Conservation (phyloP, 92 coral and sea anemone genomes). For the Heliopora coerulea region DNA sequence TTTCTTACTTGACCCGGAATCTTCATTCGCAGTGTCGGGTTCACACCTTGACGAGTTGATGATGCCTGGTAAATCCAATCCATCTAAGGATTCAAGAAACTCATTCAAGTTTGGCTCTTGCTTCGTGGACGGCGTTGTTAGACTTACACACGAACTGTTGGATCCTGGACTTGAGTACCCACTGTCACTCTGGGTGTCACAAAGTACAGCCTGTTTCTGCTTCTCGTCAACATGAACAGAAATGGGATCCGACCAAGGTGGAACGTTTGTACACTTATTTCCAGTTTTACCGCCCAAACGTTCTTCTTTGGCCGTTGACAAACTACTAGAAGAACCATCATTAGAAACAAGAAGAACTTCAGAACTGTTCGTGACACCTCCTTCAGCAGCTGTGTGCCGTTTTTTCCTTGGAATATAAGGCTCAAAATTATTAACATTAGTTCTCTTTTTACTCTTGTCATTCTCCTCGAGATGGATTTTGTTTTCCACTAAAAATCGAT, state of each 20-base stretch:
- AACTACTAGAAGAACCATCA: background rate
- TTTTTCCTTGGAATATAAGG: slow-evolving; percentile 84
- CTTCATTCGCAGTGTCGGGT: background rate
- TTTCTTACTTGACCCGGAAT: background rate
- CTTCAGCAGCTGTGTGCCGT: slow-evolving; percentile 16
- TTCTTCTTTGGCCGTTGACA: background rate
- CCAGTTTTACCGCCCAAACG: background rate
- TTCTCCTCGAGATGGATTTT: background rate
- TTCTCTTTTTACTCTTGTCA: slow-evolving; percentile 12
- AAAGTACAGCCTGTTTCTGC: slow-evolving; percentile 12
- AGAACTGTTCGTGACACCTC: background rate
- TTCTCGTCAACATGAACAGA: slow-evolving; percentile 35
- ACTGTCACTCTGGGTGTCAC: slow-evolving; percentile 78
- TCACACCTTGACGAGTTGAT: background rate
- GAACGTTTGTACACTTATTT: slow-evolving; percentile 4
- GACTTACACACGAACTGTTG: slow-evolving; percentile 77
- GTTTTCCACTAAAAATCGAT: background rate
- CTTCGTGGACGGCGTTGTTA: background rate
- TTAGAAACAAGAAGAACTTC: background rate
- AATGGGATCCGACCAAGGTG: slow-evolving; percentile 57
- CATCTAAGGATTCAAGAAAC: background rate
- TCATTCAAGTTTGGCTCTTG: background rate
- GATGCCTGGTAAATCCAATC: background rate
- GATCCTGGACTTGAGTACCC: slow-evolving; percentile 95
- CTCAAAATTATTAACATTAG: slow-evolving; percentile 55